phyloP scores from a whole-genome alignment of 2,797 vertebrate species.

The Saxicola maurus region DNA sequence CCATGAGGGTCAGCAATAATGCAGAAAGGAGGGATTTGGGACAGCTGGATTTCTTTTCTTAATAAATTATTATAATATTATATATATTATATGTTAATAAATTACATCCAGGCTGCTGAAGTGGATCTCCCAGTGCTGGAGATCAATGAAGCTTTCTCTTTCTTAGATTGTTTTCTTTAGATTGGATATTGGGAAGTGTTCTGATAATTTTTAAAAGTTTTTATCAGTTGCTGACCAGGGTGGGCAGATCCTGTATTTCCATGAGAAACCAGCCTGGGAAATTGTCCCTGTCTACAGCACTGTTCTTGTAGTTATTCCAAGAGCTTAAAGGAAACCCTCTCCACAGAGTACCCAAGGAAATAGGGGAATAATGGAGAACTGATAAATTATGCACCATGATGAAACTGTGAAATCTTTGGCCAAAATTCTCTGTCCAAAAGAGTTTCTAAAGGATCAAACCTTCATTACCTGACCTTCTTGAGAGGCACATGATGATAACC shows the following conservation, averaged over 20 bases:
- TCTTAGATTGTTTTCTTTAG: background rate
- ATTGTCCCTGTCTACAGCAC: background rate
- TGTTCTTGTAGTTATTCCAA: background rate
- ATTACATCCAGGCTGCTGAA: background rate
- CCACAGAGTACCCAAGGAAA: background rate
- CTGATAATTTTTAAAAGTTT: rapidly evolving
- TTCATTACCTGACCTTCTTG: background rate
- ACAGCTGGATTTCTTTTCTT: background rate
- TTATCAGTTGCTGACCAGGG: background rate
- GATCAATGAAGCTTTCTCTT: background rate
- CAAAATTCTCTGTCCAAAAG: background rate
- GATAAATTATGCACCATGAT: rapidly evolving
- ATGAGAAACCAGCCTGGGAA: background rate
- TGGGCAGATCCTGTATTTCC: background rate
- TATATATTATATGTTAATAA: too few species aligned
- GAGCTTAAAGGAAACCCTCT: background rate
- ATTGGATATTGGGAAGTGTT: background rate
- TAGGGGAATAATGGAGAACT: background rate
- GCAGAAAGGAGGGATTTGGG: conserved; percentile 3
- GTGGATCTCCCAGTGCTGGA: background rate
- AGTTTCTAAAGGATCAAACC: background rate
- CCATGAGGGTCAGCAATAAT: background rate
- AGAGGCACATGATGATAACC: background rate
- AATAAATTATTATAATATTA: background rate
- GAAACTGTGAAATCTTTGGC: background rate